These are phyloP conservation scores for Sarcophaga caerulescens DNA, from an alignment of 2,888 invertebrate species.

Conservation along the genomic window DNA sequence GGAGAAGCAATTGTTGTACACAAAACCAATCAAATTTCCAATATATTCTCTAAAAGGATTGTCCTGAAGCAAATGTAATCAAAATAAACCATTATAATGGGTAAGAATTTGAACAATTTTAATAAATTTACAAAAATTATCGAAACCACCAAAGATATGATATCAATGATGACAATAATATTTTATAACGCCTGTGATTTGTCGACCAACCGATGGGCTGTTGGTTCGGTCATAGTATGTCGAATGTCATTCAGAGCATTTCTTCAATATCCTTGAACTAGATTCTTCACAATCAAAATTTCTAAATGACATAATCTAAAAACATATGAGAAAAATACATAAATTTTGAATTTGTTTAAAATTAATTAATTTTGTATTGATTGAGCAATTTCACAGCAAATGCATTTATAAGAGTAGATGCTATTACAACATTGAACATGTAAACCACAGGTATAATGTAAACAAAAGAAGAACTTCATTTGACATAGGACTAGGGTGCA, in stretches of 20 bases:
- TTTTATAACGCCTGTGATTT: background rate
- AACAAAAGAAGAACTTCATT: too few relatives aligned
- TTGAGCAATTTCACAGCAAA: too few relatives aligned
- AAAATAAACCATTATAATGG: conserved; percentile 4
- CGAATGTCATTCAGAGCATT: conserved; percentile 3
- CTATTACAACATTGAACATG: too few relatives aligned
- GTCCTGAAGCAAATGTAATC: conserved; percentile 29
- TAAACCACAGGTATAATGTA: too few relatives aligned
- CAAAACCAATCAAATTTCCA: conserved; percentile 3
- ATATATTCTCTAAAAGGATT: conserved; percentile 7
- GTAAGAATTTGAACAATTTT: conserved; percentile 26
- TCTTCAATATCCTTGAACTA: conserved; percentile 64
- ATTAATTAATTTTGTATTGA: too few relatives aligned
- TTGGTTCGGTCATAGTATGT: background rate
- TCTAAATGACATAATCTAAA: conserved; percentile 61
- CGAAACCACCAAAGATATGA: background rate
- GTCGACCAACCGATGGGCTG: background rate
- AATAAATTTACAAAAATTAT: background rate
- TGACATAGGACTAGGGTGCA: too few relatives aligned
- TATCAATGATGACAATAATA: too few relatives aligned
- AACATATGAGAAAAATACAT: conserved; percentile 18
- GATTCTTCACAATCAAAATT: conserved; percentile 41
- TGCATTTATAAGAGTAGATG: too few relatives aligned
- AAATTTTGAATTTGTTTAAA: background rate
- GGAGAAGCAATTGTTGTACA: conserved; percentile 5